Evolutionary conservation across 2,113 vertebrate species (phyloP).

Genomic region (Lampris megalopsis): DNA sequence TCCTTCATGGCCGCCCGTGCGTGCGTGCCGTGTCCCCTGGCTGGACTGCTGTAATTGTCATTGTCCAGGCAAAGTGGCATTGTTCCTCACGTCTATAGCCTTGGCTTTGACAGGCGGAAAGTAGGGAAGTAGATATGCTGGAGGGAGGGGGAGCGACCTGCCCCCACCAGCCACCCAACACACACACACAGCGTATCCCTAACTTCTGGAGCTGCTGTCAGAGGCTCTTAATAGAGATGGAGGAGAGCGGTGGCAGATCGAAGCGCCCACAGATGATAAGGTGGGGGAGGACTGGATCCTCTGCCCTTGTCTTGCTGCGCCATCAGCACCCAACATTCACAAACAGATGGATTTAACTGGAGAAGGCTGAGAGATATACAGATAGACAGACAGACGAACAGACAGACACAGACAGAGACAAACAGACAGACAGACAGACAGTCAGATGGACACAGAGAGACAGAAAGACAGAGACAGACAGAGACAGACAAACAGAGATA

Average conservation of each 20-base stretch:
- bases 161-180: constrained; percentile 77
- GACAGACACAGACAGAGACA: constrained; percentile 2
- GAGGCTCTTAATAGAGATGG: constrained; percentile 85
- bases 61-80: constrained; percentile 41
- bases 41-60: constrained; percentile 58
- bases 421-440: background rate
- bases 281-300: constrained; percentile 75
- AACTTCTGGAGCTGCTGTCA: constrained; percentile 68
- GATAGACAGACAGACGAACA: constrained; percentile 40
- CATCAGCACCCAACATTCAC: constrained; percentile 67
- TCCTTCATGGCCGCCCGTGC: constrained; percentile 39
- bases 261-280: constrained; percentile 79
- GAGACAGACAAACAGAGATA: too few species aligned
- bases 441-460: background rate
- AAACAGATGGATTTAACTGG: constrained; percentile 66
- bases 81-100: constrained; percentile 77
- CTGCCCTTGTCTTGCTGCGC: constrained; percentile 77
- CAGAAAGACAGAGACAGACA: background rate
- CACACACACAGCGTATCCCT: constrained; percentile 47
- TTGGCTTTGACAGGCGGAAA: constrained; percentile 72
- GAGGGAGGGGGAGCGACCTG: constrained; percentile 43
- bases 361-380: constrained; percentile 21
- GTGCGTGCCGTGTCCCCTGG: constrained; percentile 38
- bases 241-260: constrained; percentile 72
- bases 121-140: constrained; percentile 18